These are phyloP conservation scores for Peromyscus californicus DNA, from an alignment of 2,113 vertebrate species.

Conservation along the genomic window DNA sequence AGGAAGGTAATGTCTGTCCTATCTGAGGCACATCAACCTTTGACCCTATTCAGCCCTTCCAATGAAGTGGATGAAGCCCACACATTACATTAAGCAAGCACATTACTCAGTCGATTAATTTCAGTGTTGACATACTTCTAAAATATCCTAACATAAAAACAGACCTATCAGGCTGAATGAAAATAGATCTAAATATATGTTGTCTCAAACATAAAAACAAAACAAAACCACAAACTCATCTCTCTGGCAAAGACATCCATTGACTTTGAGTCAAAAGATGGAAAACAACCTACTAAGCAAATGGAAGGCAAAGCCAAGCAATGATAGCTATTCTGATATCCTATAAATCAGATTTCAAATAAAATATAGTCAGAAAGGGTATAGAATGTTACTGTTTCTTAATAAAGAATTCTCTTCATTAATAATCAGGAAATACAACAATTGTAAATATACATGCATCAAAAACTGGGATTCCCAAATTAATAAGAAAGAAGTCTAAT, in stretches of 20 bases:
- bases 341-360: background rate
- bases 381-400: background rate
- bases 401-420: background rate
- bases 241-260: background rate
- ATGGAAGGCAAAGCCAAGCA: background rate
- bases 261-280: background rate
- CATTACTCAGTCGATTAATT: background rate
- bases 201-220: background rate
- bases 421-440: background rate
- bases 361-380: background rate
- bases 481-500: background rate
- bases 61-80: background rate
- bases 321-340: background rate
- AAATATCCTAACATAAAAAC: background rate
- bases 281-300: background rate
- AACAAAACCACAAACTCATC: background rate
- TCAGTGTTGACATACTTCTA: background rate
- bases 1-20: background rate
- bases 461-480: background rate
- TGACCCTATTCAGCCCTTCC: background rate
- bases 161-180: too few relatives aligned
- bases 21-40: accelerated
- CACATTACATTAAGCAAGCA: background rate
- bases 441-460: background rate
- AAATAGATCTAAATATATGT: background rate